phyloP scores from a whole-genome alignment of 2,797 vertebrate species.

The Chrysolophus pictus region DNA sequence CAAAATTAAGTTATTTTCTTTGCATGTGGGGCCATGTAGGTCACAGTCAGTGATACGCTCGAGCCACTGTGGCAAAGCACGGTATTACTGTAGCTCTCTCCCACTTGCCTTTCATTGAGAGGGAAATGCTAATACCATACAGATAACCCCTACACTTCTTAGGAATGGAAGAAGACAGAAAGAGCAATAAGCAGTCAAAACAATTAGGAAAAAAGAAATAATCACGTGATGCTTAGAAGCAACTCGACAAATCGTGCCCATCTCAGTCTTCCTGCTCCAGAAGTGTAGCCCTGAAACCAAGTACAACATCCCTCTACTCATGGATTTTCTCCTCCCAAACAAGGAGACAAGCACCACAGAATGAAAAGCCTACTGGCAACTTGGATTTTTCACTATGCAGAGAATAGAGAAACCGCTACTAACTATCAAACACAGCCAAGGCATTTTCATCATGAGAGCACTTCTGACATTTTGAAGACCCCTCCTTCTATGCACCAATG shows the following conservation, averaged over 20 bases:
- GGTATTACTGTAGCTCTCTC: background rate
- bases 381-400: background rate
- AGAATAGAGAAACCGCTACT: background rate
- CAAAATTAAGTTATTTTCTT: background rate
- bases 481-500: background rate
- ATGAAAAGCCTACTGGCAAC: background rate
- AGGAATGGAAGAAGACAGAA: background rate
- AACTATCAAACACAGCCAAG: background rate
- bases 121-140: background rate
- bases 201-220: background rate
- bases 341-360: rapidly evolving
- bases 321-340: background rate
- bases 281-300: background rate
- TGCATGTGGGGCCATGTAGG: background rate
- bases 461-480: background rate
- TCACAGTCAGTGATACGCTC: background rate
- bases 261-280: background rate
- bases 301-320: background rate
- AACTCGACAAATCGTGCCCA: background rate
- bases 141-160: background rate
- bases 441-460: background rate
- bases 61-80: background rate
- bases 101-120: rapidly evolving
- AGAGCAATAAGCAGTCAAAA: background rate
- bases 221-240: background rate